These are phyloP conservation scores for Paramuricea clavata DNA, from an alignment of 92 coral and sea anemone species.

Conservation along the genomic window DNA sequence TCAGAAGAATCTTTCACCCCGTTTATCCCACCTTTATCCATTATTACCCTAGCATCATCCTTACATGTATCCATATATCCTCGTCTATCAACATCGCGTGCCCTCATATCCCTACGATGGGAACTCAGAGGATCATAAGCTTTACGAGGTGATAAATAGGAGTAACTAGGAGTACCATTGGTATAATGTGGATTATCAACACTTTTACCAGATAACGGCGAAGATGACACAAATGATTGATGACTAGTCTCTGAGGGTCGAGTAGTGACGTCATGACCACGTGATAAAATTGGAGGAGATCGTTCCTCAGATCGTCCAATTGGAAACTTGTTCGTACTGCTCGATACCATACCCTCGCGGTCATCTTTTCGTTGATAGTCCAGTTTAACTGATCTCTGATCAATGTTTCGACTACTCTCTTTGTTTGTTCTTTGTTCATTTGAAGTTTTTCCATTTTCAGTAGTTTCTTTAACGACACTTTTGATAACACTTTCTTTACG, in stretches of 20 bases:
- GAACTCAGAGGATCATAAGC: background rate
- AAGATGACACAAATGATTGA: conserved; percentile 23
- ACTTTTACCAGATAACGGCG: conserved; percentile 15
- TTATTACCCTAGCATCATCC: background rate
- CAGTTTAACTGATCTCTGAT: conserved; percentile 3
- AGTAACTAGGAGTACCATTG: conserved; percentile 25
- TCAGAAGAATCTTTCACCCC: conserved; percentile 21
- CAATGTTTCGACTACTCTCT: background rate
- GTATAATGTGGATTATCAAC: background rate
- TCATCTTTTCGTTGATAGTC: conserved; percentile 10
- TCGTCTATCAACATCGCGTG: conserved; percentile 11
- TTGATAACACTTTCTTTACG: conserved; percentile 97
- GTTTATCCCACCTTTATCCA: conserved; percentile 13
- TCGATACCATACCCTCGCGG: background rate
- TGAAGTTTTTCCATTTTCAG: conserved; percentile 13
- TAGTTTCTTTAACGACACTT: conserved; percentile 29
- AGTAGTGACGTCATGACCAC: conserved; percentile 22
- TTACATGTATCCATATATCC: background rate
- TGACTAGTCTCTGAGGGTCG: conserved; percentile 11
- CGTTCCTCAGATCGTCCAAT: background rate
- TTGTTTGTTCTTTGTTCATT: background rate
- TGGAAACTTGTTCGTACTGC: background rate
- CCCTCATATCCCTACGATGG: background rate
- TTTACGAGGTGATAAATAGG: conserved; percentile 10
- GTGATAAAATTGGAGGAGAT: conserved; percentile 29